Evolutionary conservation across 1,140 invertebrate genomes (phyloP).

Genomic region (Drosophila pandora): DNA sequence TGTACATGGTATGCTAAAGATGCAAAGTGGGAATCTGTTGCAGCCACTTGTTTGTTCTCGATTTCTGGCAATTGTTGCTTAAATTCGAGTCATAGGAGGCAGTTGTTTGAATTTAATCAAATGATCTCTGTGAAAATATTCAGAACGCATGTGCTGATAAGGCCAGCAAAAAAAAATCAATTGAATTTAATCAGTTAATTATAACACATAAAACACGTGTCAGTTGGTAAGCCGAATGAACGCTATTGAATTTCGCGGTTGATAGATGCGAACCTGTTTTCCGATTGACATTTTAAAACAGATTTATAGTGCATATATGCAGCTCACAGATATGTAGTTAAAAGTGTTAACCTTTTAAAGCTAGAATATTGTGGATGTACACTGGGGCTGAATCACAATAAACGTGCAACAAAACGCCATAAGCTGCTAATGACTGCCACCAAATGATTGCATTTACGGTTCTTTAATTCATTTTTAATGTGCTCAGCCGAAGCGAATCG

Average conservation of each 20-base stretch:
- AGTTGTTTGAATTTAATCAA: background rate
- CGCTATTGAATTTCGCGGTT: conserved; percentile 13
- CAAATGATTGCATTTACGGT: conserved; percentile 57
- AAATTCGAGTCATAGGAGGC: background rate
- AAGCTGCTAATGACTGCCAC: conserved; percentile 31
- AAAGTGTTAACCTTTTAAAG: background rate
- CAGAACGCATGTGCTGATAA: background rate
- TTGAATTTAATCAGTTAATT: conserved; percentile 38
- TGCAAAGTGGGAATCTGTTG: conserved; percentile 7
- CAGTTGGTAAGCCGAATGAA: conserved; percentile 7
- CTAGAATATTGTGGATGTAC: background rate
- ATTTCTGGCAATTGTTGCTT: conserved; percentile 1
- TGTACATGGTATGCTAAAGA: conserved; percentile 8
- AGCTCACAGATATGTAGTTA: background rate
- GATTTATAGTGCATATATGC: background rate
- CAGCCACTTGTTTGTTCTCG: conserved; percentile 11
- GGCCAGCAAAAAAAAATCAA: conserved; percentile 11
- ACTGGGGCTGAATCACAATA: background rate
- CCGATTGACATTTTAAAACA: conserved; percentile 1
- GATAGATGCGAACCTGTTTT: background rate
- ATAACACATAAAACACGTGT: conserved; percentile 9
- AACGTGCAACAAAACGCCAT: background rate
- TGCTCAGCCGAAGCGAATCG: conserved; percentile 31
- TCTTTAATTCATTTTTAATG: conserved; percentile 52
- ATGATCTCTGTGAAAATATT: background rate